These are phyloP conservation scores for Uria lomvia DNA, from an alignment of 2,113 vertebrate species.

Conservation along the genomic window DNA sequence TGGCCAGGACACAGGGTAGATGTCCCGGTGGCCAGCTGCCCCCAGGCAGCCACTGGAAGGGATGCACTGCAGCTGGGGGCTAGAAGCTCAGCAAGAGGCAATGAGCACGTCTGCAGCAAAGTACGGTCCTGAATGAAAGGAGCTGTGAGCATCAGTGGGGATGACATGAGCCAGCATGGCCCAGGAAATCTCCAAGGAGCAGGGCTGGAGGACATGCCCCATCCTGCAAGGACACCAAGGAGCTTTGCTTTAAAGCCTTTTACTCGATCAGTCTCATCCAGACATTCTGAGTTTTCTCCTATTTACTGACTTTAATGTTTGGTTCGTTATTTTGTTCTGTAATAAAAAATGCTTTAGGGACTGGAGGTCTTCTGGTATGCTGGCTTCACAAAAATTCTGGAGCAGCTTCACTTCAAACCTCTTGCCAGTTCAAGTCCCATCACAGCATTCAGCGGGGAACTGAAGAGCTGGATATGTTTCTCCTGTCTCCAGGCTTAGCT, in stretches of 20 bases:
- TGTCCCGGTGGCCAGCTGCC: background rate
- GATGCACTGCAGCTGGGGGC: background rate
- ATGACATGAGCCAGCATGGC: background rate
- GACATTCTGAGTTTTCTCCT: background rate
- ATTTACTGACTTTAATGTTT: constrained; percentile 22
- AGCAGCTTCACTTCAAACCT: constrained; percentile 27
- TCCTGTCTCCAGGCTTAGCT: constrained; percentile 51
- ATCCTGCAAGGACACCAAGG: background rate
- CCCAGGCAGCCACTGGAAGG: background rate
- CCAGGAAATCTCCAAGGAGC: background rate
- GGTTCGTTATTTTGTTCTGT: constrained; percentile 18
- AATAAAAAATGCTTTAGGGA: constrained; percentile 31
- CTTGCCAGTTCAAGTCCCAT: constrained; percentile 39
- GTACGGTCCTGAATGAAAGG: background rate
- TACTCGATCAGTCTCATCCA: background rate
- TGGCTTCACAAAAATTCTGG: constrained; percentile 46
- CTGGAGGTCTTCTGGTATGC: constrained; percentile 46
- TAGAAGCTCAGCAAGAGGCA: background rate
- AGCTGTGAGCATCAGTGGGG: background rate
- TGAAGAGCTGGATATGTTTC: constrained; percentile 37
- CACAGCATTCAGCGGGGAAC: background rate
- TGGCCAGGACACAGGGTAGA: background rate
- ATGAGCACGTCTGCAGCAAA: background rate
- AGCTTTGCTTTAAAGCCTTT: constrained; percentile 3
- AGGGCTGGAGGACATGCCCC: background rate